Evolutionary conservation across 2,113 vertebrate genomes (phyloP), one percentile per base, ranked within the genome.

Genomic region (Mesitornis unicolor): DNA sequence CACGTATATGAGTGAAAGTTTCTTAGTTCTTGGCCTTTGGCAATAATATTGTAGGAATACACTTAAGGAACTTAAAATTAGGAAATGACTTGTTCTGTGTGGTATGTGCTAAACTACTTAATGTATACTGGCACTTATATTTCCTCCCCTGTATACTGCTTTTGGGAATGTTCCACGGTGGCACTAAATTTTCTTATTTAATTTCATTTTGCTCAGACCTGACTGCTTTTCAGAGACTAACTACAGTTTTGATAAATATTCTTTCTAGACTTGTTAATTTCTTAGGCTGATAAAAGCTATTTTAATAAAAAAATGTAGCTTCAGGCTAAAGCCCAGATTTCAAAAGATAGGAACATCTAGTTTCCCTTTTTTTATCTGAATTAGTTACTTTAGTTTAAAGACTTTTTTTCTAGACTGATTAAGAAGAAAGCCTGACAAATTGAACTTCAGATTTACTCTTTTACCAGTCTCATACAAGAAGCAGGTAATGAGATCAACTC

Each of bases 371-470:
- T 48, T 29, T 6, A 6, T 2, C 19, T 16, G 73, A 89, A 78
- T 84, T 63, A 92, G 71, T 92, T 91, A 67, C 67, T 74, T 94
- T 59, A 85, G 36, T 92, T 95, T 94, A 91, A 95, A 90, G 48
- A 42, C 28, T 95, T 94, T 95, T 95, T 97, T 92, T 53, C 50
- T 79, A 79, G 60, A 54, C 53, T 93, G 74, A 95, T 97, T 95
- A 96, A 92, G 92, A 87, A 87, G 47, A 96, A 87, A 87, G 92
- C 93, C 74, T 96, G 94, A 94, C 85, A 96, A 97, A 97, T 97
- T 96, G 84, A 96, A 91, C 90, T 94, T 95, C 73, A 94, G 90
- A 77, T 94, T 93, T 97, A 96, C 82, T 91, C 70, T 91, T 95
- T 93, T 50, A 94, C 74, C 56, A 86, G 70, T 60, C 70, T 70